phyloP scores from a whole-genome alignment of 2,113 vertebrate genomes.

The Nycticorax nycticorax region DNA sequence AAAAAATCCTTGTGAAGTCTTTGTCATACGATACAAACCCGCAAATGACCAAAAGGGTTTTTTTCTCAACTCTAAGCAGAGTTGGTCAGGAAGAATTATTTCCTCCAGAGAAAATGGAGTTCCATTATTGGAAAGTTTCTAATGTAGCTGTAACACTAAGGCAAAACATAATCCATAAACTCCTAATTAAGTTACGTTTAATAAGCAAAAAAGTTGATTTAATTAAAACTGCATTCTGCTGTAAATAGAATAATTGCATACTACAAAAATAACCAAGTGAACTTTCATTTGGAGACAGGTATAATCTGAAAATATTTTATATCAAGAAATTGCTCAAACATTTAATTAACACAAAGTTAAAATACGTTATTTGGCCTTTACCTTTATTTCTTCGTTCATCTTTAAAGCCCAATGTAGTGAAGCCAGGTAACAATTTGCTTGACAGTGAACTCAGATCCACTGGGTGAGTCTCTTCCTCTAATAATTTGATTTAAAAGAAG shows the following conservation, averaged over 20 bases:
- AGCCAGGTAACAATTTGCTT: slow-evolving; percentile 92
- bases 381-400: slow-evolving; percentile 94
- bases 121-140: background rate
- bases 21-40: background rate
- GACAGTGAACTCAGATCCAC: slow-evolving; percentile 94
- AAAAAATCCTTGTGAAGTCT: background rate
- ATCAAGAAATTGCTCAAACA: background rate
- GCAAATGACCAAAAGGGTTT: background rate
- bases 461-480: slow-evolving; percentile 92
- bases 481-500: slow-evolving; percentile 12
- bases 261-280: background rate
- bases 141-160: background rate
- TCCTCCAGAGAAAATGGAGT: background rate
- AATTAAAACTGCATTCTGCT: background rate
- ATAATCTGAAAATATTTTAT: background rate
- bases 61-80: background rate
- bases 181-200: background rate
- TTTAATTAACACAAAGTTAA: background rate
- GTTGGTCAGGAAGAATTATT: background rate
- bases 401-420: slow-evolving; percentile 93
- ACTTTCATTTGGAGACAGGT: background rate
- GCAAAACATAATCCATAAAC: background rate
- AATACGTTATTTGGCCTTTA: slow-evolving; percentile 7
- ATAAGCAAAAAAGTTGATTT: background rate
- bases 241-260: background rate